A percentile compares a stretch with the other conserved stretches of the same genome.
These are phyloP conservation scores for Polydrusus cervinus DNA, from an alignment of 2,888 invertebrate species.

Conservation along the genomic window DNA sequence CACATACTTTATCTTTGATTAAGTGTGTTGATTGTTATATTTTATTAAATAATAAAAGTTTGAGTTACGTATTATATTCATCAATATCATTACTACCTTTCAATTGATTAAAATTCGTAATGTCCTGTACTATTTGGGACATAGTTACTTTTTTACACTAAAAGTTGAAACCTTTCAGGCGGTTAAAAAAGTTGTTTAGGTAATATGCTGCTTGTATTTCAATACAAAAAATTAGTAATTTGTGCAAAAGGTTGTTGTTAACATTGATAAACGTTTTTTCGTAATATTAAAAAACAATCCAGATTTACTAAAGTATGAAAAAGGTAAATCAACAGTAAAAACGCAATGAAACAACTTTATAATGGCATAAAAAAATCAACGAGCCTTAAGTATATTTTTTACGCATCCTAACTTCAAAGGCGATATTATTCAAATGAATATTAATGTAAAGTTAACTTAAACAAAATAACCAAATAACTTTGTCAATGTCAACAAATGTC, in stretches of 20 bases:
- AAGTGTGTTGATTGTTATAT: neutral
- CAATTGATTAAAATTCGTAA: neutral
- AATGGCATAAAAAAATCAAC: neutral
- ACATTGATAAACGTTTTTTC: no score
- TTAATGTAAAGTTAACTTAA: no score
- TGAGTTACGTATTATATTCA: no score
- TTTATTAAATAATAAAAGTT: no score
- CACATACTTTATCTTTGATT: neutral
- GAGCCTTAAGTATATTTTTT: neutral
- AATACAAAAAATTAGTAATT: neutral
- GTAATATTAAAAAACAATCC: no score
- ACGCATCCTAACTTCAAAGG: no score
- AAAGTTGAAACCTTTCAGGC: constrained; percentile 26
- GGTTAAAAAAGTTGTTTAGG: constrained; percentile 3
- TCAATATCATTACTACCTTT: neutral
- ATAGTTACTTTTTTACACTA: constrained; percentile 20
- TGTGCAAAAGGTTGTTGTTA: no score
- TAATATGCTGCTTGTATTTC: constrained; percentile 2
- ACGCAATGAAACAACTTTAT: no score
- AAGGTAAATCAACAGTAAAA: no score
- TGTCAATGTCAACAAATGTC: neutral
- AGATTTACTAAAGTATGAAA: no score
- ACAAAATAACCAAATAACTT: neutral
- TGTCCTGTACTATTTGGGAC: constrained; percentile 7
- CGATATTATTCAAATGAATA: no score